These are phyloP conservation scores for Hoplostethus atlanticus DNA, from an alignment of 2,797 vertebrate species.

Conservation along the genomic window DNA sequence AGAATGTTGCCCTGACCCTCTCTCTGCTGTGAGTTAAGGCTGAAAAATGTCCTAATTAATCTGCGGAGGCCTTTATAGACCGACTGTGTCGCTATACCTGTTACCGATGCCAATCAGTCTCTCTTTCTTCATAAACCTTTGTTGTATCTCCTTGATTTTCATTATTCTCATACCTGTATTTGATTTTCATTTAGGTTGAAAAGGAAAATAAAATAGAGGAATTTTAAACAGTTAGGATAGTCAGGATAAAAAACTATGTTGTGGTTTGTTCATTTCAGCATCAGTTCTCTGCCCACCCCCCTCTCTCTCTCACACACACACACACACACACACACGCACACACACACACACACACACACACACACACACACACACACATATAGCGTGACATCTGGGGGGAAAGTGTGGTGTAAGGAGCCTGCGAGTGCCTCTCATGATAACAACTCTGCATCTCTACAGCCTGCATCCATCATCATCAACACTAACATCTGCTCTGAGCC, in stretches of 20 bases:
- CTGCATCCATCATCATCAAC: conserved; percentile 88
- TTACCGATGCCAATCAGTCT: neutral
- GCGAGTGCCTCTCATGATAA: conserved; percentile 83
- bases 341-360: conserved; percentile 26
- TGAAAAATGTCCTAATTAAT: conserved; percentile 44
- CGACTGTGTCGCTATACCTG: conserved; percentile 20
- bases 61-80: conserved; percentile 28
- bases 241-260: neutral
- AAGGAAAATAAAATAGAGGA: neutral
- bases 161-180: conserved; percentile 30
- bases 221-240: no score
- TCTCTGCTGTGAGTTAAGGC: conserved; percentile 35
- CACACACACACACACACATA: conserved; percentile 23
- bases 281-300: neutral
- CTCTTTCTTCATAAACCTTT: conserved; percentile 61
- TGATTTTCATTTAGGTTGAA: conserved; percentile 29
- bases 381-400: conserved; percentile 72
- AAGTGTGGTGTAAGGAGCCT: conserved; percentile 73
- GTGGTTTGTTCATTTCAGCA: conserved; percentile 53
- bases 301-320: conserved; percentile 21
- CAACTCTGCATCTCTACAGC: conserved; percentile 85
- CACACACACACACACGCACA: conserved; percentile 29
- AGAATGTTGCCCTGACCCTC: conserved; percentile 76
- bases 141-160: conserved; percentile 51
- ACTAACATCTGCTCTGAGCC: conserved; percentile 87